Percentiles rank a stretch among this genome's conserved stretches.
These are phyloP conservation scores for Teleogryllus occipitalis DNA, from an alignment of 1,140 invertebrate genomes.

Conservation along the genomic window DNA sequence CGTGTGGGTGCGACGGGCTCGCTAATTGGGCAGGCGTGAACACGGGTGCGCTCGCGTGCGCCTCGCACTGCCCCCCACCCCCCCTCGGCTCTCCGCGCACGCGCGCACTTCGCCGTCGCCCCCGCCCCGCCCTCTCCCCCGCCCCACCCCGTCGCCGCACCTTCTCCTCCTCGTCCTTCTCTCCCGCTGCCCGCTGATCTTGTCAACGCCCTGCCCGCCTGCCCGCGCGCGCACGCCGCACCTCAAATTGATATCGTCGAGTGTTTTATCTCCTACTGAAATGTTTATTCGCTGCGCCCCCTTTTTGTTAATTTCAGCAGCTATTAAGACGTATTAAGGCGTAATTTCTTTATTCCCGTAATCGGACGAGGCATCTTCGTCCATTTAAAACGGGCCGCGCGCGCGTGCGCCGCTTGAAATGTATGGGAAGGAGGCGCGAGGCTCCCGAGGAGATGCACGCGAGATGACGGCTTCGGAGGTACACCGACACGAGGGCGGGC, in stretches of 20 bases:
- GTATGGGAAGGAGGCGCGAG: neutral
- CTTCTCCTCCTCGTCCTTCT: no score
- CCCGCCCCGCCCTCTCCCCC: no score
- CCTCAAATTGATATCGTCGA: conserved; percentile 4
- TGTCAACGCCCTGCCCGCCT: neutral
- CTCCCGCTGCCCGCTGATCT: no score
- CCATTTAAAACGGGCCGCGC: neutral
- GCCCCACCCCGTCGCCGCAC: no score
- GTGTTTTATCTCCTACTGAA: conserved; percentile 1
- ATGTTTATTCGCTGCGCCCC: neutral
- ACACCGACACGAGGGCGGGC: no score
- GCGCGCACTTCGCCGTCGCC: no score
- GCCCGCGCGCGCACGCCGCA: neutral
- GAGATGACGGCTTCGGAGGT: neutral
- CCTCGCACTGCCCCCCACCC: neutral
- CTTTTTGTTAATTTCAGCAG: neutral
- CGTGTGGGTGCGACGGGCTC: neutral
- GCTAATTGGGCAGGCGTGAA: neutral
- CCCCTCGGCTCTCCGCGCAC: no score
- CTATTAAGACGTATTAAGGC: neutral
- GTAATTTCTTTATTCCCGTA: conserved; percentile 5
- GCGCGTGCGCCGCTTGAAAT: neutral
- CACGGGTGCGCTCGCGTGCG: neutral
- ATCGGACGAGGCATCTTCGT: neutral
- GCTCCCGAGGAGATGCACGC: neutral